These are phyloP conservation scores for Catalaphyllia jardinei DNA, from an alignment of 64 coral and sea anemone species.

Conservation along the genomic window DNA sequence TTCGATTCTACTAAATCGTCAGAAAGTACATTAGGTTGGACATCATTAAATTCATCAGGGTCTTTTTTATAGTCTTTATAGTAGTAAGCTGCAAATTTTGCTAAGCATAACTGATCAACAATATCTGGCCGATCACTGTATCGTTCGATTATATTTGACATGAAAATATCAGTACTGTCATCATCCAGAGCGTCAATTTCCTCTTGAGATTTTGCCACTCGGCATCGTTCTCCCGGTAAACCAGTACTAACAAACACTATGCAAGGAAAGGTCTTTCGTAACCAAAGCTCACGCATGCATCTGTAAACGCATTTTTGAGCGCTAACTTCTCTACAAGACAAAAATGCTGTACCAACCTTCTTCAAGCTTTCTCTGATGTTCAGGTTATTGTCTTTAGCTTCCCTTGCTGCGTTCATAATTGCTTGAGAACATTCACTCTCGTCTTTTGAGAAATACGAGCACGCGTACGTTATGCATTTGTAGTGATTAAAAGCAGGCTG, in stretches of 20 bases:
- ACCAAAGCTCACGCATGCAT: slow-evolving; percentile 4
- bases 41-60: background rate
- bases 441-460: background rate
- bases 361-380: slow-evolving; percentile 22
- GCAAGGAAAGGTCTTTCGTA: background rate
- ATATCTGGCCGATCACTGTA: background rate
- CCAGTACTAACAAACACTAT: slow-evolving; percentile 5
- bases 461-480: background rate
- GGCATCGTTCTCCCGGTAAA: background rate
- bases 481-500: slow-evolving; percentile 9
- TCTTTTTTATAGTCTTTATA: slow-evolving; percentile 9
- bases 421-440: background rate
- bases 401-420: slow-evolving; percentile 36
- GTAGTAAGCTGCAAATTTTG: background rate
- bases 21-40: background rate
- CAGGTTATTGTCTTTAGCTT: slow-evolving; percentile 38
- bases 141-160: slow-evolving; percentile 2
- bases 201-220: slow-evolving; percentile 1
- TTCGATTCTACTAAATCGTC: background rate
- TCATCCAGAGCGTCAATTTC: background rate
- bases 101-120: background rate
- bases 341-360: slow-evolving; percentile 38
- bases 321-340: slow-evolving; percentile 25
- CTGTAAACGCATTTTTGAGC: slow-evolving; percentile 17
- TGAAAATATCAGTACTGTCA: slow-evolving; percentile 17